Conservation (phyloP, 2,797 vertebrate genomes). For the Euphonia xanthogaster region DNA sequence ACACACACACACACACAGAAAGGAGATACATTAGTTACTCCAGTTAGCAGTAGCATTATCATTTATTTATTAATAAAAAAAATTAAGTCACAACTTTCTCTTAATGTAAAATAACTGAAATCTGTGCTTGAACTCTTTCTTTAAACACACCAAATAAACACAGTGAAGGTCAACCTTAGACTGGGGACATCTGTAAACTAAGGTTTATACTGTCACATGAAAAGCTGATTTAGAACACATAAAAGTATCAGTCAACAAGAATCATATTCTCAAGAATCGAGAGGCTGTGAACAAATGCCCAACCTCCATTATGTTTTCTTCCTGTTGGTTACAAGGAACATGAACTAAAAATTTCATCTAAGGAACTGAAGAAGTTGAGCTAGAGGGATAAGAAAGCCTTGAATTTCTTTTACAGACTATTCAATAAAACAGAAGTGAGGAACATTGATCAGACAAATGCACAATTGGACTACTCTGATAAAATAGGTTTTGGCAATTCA, state of each 20-base stretch:
- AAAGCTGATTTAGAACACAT: background rate
- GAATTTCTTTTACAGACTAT: background rate
- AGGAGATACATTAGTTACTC: background rate
- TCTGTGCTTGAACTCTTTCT: background rate
- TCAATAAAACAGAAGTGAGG: background rate
- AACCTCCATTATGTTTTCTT: background rate
- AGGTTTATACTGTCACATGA: background rate
- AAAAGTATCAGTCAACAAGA: background rate
- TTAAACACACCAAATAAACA: background rate
- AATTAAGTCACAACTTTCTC: background rate
- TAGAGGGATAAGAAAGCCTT: background rate
- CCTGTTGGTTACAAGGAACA: background rate
- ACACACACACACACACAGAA: background rate
- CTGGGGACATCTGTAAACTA: background rate
- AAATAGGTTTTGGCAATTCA: background rate
- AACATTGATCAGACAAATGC: background rate
- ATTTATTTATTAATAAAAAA: conserved; percentile 1
- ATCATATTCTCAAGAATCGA: background rate
- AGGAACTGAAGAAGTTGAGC: background rate
- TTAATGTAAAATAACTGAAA: background rate
- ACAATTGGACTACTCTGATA: background rate
- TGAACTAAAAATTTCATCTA: background rate
- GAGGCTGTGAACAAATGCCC: background rate
- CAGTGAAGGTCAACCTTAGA: background rate
- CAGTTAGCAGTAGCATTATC: background rate